Evolutionary conservation across 2,888 invertebrate genomes (phyloP), one percentile per base, ranked within the genome.

Genomic region (Drosophila borborema): DNA sequence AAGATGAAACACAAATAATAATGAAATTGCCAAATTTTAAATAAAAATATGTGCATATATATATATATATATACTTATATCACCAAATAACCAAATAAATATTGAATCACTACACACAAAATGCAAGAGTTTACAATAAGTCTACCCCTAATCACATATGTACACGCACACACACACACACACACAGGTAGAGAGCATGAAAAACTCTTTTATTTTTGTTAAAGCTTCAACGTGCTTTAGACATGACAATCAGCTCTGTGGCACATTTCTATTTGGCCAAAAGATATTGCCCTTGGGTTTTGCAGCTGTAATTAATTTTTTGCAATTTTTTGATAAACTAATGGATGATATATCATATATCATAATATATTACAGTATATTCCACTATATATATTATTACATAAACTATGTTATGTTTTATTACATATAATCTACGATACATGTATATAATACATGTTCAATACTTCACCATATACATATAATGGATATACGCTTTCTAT

Each of bases 31-130:
- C 2, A 31, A 12, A 34, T 12, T 18, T 48, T 49, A n/a, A 10
- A 49, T 31, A 31, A 31, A 1, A 49, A 48, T 28, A 23, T 23
- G 4, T 46, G 3, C 16, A 45, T 20, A 20, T 43, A 5, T 43
- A 20, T 43, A 9, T 45, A 20, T 23, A 23, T 8, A 8, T 46
- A 28, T 1, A 48, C 8, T n/a, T 31, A 59, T 56, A 36, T 38
- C 20, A 7, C 28, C 36, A 63, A 60, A 49, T 64, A 53, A 20
- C 53, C 48, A 72, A 65, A 68, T 56, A 80, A 76, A 78, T 80
- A 72, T 80, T 76, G 73, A 72, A 66, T 41, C 55, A 63, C 48
- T 20, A 18, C 38, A 46, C 20, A 23, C 43, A 55, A 18, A 54
- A 46, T 63, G 55, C 34, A 9, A 46, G 51, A 64, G 59, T 51